Evolutionary conservation across 2,888 invertebrate genomes (phyloP).

Genomic region (Ophion slaviceki): DNA sequence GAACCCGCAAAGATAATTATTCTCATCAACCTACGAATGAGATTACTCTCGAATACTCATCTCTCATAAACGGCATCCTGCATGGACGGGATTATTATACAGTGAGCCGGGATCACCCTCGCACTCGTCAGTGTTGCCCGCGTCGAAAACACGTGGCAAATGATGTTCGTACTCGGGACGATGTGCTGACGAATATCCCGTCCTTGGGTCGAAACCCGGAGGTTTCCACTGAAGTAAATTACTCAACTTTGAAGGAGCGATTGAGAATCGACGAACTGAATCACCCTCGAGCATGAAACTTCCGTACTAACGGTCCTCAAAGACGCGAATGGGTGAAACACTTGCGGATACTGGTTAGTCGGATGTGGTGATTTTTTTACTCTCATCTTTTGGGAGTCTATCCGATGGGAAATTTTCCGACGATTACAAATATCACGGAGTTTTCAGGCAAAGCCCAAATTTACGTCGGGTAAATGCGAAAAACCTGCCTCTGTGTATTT

Average conservation of each 20-base stretch:
- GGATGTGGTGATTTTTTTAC: background rate
- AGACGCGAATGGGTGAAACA: background rate
- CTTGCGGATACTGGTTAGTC: background rate
- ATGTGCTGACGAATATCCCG: no score
- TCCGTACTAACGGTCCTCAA: background rate
- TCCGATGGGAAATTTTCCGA: no score
- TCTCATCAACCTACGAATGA: slow-evolving; percentile 7
- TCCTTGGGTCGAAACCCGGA: background rate
- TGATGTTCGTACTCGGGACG: no score
- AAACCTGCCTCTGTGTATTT: no score
- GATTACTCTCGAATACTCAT: slow-evolving; percentile 19
- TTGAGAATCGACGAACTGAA: background rate
- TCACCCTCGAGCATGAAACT: background rate
- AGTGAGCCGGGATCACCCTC: background rate
- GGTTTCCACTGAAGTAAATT: background rate
- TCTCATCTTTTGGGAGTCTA: background rate
- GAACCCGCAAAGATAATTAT: slow-evolving; percentile 25
- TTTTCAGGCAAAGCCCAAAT: no score
- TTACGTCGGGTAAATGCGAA: no score
- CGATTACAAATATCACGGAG: no score
- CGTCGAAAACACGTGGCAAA: background rate
- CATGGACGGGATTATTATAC: slow-evolving; percentile 2
- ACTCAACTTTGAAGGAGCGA: background rate
- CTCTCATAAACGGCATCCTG: background rate
- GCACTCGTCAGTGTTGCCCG: background rate